Evolutionary conservation across 2,113 vertebrate species (phyloP).

Genomic region (Cyphomyrus plagiostoma): DNA sequence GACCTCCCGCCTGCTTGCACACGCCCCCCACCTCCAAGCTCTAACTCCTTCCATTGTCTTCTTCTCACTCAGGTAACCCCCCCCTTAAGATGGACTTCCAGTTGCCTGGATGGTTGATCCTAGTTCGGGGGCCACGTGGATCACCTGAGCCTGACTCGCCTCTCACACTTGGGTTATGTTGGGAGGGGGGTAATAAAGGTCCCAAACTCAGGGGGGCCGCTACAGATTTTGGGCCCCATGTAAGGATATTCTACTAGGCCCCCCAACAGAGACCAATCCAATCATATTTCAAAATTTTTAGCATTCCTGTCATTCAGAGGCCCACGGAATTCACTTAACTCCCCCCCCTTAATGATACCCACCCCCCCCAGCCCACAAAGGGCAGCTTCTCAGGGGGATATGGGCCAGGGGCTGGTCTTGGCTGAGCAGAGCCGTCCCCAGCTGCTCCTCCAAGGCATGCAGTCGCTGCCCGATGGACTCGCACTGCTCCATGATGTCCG

Average conservation of each 20-base stretch:
- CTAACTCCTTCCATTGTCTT: constrained; percentile 31
- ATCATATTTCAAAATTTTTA: not conserved
- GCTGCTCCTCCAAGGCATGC: constrained; percentile 71
- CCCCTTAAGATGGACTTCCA: constrained; percentile 28
- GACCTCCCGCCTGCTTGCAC: not conserved
- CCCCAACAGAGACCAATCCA: not conserved
- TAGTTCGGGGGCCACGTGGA: not conserved
- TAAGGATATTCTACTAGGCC: not conserved
- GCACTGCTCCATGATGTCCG: constrained; percentile 56
- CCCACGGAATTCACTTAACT: not conserved
- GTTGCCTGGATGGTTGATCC: not conserved
- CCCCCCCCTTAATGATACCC: not conserved
- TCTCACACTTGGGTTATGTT: not conserved
- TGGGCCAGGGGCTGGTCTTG: constrained; percentile 70
- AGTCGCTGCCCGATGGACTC: constrained; percentile 66
- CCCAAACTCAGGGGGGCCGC: not conserved
- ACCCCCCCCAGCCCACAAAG: not conserved
- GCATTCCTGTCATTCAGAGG: not conserved
- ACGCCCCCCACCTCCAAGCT: constrained; percentile 41
- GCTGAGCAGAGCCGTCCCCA: constrained; percentile 64
- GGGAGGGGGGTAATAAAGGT: not conserved
- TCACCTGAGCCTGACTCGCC: not conserved
- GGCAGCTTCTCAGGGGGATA: constrained; percentile 50
- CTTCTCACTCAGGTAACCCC: not conserved
- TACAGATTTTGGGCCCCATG: not conserved